Percentiles rank a stretch among this genome's conserved stretches.
Conservation (phyloP, 2,888 invertebrate species). For the Epirrhoe tristata region DNA sequence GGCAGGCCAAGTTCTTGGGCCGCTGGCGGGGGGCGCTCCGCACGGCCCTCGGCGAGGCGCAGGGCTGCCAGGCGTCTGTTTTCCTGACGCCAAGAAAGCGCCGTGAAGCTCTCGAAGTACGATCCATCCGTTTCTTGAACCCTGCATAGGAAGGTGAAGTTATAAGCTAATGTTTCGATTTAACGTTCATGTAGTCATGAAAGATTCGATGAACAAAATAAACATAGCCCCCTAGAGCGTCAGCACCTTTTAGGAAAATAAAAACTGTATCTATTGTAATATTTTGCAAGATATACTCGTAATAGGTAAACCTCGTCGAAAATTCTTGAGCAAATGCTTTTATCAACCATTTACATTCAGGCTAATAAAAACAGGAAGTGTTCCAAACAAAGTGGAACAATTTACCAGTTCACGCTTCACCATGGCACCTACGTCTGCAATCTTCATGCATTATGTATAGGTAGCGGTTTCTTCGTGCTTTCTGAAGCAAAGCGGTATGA, state of each 20-base stretch:
- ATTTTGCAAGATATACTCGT: too few species aligned
- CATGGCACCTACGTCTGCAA: conserved; percentile 23
- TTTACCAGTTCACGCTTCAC: conserved; percentile 25
- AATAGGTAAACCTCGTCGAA: background rate
- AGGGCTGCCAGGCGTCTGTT: conserved; percentile 93
- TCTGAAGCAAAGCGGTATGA: conserved; percentile 5
- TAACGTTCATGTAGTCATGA: too few species aligned
- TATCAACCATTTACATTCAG: conserved; percentile 22
- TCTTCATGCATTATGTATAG: conserved; percentile 32
- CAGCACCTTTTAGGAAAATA: too few species aligned
- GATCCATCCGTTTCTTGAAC: conserved; percentile 97
- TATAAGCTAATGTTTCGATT: background rate
- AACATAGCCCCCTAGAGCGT: too few species aligned
- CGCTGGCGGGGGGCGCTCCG: conserved; percentile 88
- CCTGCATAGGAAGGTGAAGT: conserved; percentile 74
- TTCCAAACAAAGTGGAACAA: conserved; percentile 28
- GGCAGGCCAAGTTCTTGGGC: conserved; percentile 89
- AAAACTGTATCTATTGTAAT: too few species aligned
- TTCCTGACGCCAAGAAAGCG: conserved; percentile 96
- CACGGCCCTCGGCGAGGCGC: conserved; percentile 90
- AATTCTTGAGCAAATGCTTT: conserved; percentile 5
- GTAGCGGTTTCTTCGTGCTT: conserved; percentile 18
- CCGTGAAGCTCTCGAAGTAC: conserved; percentile 97
- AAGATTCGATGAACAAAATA: too few species aligned
- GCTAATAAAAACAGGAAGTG: conserved; percentile 19